Evolutionary conservation across 1,140 invertebrate genomes (phyloP).

Genomic region (Drosophila kanapiae): DNA sequence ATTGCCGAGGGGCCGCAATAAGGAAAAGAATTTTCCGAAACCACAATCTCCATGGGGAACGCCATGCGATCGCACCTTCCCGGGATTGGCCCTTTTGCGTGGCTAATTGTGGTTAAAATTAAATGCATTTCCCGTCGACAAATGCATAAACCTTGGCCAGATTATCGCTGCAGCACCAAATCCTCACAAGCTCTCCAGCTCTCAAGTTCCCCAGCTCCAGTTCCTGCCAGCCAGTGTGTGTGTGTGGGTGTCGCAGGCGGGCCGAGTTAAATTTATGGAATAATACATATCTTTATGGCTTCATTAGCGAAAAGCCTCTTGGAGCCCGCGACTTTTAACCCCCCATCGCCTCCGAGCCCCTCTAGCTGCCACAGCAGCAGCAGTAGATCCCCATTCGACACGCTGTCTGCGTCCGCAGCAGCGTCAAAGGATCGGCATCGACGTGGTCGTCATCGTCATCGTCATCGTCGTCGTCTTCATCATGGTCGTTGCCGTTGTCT

Average conservation of each 20-base stretch:
- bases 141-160: slow-evolving; percentile 63
- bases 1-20: slow-evolving; percentile 39
- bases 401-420: slow-evolving; percentile 75
- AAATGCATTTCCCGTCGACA: slow-evolving; percentile 68
- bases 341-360: slow-evolving; percentile 1
- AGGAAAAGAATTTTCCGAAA: slow-evolving; percentile 39
- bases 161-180: slow-evolving; percentile 54
- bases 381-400: slow-evolving; percentile 65
- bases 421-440: slow-evolving; percentile 71
- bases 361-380: neutral
- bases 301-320: slow-evolving; percentile 75
- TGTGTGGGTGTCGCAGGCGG: slow-evolving; percentile 71
- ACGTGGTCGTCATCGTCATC: slow-evolving; percentile 61
- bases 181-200: slow-evolving; percentile 3
- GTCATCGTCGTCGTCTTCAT: slow-evolving; percentile 24
- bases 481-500: slow-evolving; percentile 45
- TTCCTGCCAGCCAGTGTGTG: neutral
- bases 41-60: slow-evolving; percentile 24
- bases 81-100: slow-evolving; percentile 56
- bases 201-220: neutral
- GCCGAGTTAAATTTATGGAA: slow-evolving; percentile 75
- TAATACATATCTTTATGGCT: slow-evolving; percentile 84
- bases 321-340: slow-evolving; percentile 14
- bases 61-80: slow-evolving; percentile 32
- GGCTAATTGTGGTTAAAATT: slow-evolving; percentile 80